phyloP scores from a whole-genome alignment of 2,113 vertebrate genomes.

The Chloropsis hardwickii region DNA sequence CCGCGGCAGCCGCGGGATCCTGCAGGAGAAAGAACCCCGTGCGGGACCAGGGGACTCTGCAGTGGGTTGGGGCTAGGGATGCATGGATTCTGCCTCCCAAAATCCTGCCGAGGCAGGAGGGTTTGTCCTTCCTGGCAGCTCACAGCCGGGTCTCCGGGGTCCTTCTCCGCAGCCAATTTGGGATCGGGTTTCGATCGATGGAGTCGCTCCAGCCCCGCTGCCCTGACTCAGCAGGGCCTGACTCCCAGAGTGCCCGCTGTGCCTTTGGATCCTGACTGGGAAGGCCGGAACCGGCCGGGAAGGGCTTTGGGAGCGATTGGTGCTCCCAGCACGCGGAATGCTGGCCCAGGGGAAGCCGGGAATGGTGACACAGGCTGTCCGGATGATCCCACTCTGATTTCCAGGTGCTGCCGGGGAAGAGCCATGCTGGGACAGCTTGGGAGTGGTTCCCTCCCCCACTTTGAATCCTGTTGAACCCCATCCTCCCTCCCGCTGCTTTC shows the following conservation, averaged over 20 bases:
- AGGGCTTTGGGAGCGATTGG: accelerated
- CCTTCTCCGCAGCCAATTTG: background rate
- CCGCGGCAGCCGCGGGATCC: accelerated
- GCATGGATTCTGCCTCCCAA: background rate
- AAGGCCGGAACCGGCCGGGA: background rate
- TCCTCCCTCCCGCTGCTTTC: background rate
- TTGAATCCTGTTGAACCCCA: background rate
- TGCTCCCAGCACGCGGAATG: accelerated
- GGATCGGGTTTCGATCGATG: conserved; percentile 32
- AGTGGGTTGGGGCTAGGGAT: accelerated
- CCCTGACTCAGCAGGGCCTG: conserved; percentile 49
- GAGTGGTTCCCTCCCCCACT: accelerated
- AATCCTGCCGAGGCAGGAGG: accelerated
- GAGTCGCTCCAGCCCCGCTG: background rate
- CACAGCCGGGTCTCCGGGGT: accelerated
- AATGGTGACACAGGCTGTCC: accelerated
- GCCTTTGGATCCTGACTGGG: background rate
- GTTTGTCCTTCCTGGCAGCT: background rate
- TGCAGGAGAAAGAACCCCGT: accelerated
- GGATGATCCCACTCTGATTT: background rate
- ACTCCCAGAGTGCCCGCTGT: accelerated
- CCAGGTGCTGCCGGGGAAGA: background rate
- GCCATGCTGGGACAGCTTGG: background rate
- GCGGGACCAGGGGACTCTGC: accelerated
- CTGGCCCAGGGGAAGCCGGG: background rate